Base-by-base conservation (phyloP, 2,113 vertebrate species). In the Tachycineta bicolor region DNA sequence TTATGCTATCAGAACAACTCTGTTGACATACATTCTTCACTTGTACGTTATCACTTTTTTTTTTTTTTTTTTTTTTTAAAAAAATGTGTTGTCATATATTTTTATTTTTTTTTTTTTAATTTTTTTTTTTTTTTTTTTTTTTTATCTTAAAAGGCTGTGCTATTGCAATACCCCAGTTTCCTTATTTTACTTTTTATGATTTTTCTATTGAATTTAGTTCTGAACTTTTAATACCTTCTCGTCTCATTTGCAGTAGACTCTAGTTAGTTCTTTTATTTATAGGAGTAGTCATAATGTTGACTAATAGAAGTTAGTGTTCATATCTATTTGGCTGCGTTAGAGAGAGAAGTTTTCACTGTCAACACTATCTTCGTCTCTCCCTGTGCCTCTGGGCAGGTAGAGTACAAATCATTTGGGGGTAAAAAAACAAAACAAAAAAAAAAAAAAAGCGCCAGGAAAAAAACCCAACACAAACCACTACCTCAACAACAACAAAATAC, bases 121-220 rank as follows among this genome's bases (percentile, higher is more conserved):
- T n/a, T n/a, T 70, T 60, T 86, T 56, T 20, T 9, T 41, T 70
- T 60, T 86, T 56, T 20, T 9, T 41, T 20, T 9, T 41, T 25
- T 75, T 29, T 1, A 43, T 9, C 4, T 84, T 28, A 50, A 44
- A 82, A 81, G 8, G 3, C 15, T 68, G 14, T 44, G 19, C 14
- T 85, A 52, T 50, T 82, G 56, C 33, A 91, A 46, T 58, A 25
- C 6, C 77, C 49, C 15, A n/a, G 14, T 67, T 91, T 85, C 67
- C 23, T 64, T 81, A 28, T 71, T 87, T 94, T 47, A 83, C 20
- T 93, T 90, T 76, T 34, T 93, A 46, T 62, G 20, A 83, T 68
- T 95, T 89, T 95, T 96, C 87, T 89, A 87, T 16, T 93, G 85
- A 88, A 91, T 96, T 90, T 47, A 49, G 5, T 64, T 94, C 74